Base-by-base conservation (phyloP, 2,888 invertebrate species). In the Achlya flavicornis region DNA sequence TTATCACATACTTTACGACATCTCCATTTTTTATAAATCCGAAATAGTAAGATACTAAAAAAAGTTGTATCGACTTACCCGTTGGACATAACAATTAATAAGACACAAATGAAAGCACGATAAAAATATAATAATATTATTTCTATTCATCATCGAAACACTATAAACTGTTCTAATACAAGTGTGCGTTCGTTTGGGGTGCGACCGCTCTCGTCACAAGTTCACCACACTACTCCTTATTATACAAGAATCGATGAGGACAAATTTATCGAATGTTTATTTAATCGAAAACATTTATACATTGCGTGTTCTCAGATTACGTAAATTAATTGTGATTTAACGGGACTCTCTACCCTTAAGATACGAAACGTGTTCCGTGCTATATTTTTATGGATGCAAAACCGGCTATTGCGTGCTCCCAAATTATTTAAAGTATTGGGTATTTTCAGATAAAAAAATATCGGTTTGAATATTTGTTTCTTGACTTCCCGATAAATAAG, bases 211-310 rank as follows among this genome's bases (percentile, higher is more conserved):
- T 61, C 57, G 53, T 58, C 62, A 61, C 71, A 70, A 72, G 72
- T 75, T 73, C 76, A 77, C 70, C 66, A 65, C 64, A 66, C 12
- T 11, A 60, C 71, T 70, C 73, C 74, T 68, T 68, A 63, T 26
- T 76, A 74, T 73, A 65, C 73, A 74, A 74, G 46, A 53, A 10
- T 53, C 16, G 53, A 61, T 62, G 70, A 64, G 67, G 63, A 68
- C 63, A 76, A 67, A 12, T 12, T 60, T 33, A 57, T 69, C 61
- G 57, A 7, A 0, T 14, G 57, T 63, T 63, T 71, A 75, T 65
- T 70, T 41, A 33, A 58, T 33, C 58, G 4, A 10, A 16, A 48
- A 16, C 53, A 53, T 53, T 53, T 19, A 19, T 53, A 53, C 6
- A 8, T 10, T 19, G 19, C 53, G 53, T 53, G 19, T 53, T 53